Base-by-base conservation (phyloP, 2,797 vertebrate genomes). In the Naso thynnoides region DNA sequence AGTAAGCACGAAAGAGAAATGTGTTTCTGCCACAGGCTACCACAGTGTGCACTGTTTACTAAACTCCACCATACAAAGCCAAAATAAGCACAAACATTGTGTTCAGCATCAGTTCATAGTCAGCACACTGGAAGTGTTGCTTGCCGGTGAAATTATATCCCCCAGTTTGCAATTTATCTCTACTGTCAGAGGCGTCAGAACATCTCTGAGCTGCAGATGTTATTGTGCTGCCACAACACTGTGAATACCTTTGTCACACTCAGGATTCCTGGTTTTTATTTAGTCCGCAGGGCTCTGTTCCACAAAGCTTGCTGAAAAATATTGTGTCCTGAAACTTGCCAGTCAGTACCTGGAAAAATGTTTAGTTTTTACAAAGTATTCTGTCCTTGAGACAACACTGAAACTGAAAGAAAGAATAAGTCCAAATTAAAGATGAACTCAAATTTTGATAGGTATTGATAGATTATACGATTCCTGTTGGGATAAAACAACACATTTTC, bases 131-230 rank as follows among this genome's bases (percentile, higher is more conserved):
- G 7, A 16, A 64, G 16, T 23, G 6, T 21, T 53, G 16, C 47
- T 13, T 41, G 33, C 23, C 4, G 29, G n/a, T 47, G 3, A 60
- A 66, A 29, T 76, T 23, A 39, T 58, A 47, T 61, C 53, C 38
- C 26, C 27, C 55, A 42, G 26, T 45, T n/a, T 33, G 26, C n/a
- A 49, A n/a, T 61, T 47, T 47, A 41, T 68, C 52, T 71, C 2
- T 31, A 8, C 19, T 63, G 53, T 70, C 23, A 58, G 26, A 62
- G 6, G 33, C 53, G 48, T 68, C 33, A 18, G 42, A 68, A 26
- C 23, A 21, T 74, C 57, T 69, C 52, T 61, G 58, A 61, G 50
- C 29, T 48, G n/a, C 33, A 26, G 69, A 19, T 54, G 13, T 38
- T 67, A 21, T 63, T 79, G 23, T 19, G 11, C 31, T 1, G 6